These are phyloP conservation scores for Sarcophaga bullata DNA, from an alignment of 1,140 invertebrate species.

Conservation along the genomic window DNA sequence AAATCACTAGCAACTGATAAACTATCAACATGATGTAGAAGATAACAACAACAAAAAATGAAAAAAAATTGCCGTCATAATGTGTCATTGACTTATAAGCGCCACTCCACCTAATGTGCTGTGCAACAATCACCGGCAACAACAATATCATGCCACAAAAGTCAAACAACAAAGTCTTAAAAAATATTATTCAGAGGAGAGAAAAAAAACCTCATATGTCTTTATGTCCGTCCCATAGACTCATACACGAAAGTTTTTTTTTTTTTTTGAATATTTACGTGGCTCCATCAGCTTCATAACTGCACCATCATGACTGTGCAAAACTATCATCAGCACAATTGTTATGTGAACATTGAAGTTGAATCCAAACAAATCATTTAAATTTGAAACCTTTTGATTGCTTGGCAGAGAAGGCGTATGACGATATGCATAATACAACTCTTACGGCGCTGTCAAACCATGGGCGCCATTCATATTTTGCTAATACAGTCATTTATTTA, in stretches of 20 bases:
- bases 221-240: background rate
- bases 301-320: constrained; percentile 29
- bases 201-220: background rate
- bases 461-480: background rate
- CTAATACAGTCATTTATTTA: no score
- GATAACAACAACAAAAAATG: no score
- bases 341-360: constrained; percentile 39
- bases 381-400: constrained; percentile 37
- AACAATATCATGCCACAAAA: background rate
- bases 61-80: background rate
- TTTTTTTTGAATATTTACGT: background rate
- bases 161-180: constrained; percentile 3
- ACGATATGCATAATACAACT: background rate
- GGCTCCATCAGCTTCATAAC: background rate
- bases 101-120: constrained; percentile 6
- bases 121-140: no score
- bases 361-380: constrained; percentile 39
- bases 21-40: background rate
- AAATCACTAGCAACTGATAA: constrained; percentile 21
- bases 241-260: background rate
- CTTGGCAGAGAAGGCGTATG: background rate
- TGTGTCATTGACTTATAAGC: constrained; percentile 42
- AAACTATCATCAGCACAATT: constrained; percentile 36
- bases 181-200: no score
- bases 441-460: background rate